These are phyloP conservation scores for Crocidura indochinensis DNA, from an alignment of 2,797 vertebrate species.

Conservation along the genomic window DNA sequence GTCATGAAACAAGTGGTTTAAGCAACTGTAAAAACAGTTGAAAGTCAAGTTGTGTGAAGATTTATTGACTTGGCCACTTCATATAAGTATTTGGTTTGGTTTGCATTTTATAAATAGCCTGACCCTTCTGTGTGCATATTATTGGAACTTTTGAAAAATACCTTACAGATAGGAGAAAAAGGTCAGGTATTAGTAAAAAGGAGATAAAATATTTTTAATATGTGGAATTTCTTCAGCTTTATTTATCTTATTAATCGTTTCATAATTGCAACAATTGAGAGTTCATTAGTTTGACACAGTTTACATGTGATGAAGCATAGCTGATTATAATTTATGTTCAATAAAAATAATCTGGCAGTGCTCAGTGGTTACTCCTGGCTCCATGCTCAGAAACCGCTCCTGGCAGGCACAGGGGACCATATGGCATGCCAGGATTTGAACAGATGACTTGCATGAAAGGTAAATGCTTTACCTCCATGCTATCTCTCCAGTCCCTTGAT, in stretches of 20 bases:
- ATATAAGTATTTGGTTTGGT: not conserved
- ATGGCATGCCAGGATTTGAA: too few relatives aligned
- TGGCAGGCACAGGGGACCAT: too few relatives aligned
- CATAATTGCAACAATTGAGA: conserved; percentile 1
- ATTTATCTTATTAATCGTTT: conserved; percentile 40
- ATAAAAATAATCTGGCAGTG: conserved; percentile 35
- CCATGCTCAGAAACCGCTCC: too few relatives aligned
- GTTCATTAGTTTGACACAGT: not conserved
- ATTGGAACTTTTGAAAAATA: not conserved
- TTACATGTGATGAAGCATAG: conserved; percentile 17
- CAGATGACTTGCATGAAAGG: too few relatives aligned
- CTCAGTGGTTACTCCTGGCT: too few relatives aligned
- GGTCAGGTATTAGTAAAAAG: not conserved
- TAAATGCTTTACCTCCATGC: too few relatives aligned
- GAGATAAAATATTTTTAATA: not conserved
- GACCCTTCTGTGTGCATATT: not conserved
- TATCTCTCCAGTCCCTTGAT: too few relatives aligned
- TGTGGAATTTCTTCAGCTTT: not conserved
- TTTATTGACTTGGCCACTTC: conserved; percentile 7
- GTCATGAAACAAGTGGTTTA: conserved; percentile 5
- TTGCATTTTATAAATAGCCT: conserved; percentile 59
- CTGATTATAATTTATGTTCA: not conserved
- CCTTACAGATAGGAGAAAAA: not conserved
- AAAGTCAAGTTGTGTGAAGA: not conserved
- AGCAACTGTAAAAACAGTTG: not conserved